Evolutionary conservation across 2,888 invertebrate genomes (phyloP).

Genomic region (Biston stratarius): DNA sequence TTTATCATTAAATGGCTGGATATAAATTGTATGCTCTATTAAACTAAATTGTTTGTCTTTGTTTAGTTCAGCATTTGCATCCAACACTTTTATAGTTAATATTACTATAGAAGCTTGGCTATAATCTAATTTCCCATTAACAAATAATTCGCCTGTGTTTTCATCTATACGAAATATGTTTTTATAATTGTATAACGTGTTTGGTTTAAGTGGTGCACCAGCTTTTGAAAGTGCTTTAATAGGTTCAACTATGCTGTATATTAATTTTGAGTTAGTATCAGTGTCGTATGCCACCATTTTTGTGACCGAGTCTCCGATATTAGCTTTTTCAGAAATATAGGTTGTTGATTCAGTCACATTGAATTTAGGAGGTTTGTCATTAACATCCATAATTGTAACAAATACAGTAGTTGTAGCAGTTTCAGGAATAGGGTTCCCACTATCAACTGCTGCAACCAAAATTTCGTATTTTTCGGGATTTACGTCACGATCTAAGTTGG

Average conservation of each 20-base stretch:
- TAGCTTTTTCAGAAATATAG: conserved; percentile 90
- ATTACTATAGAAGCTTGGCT: conserved; percentile 91
- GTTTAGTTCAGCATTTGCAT: conserved; percentile 89
- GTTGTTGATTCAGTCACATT: conserved; percentile 88
- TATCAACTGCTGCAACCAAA: conserved; percentile 91
- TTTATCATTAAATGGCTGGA: conserved; percentile 92
- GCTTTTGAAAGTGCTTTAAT: conserved; percentile 91
- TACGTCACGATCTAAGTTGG: conserved; percentile 89
- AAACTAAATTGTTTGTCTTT: conserved; percentile 88
- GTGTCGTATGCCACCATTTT: conserved; percentile 90
- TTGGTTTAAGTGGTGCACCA: conserved; percentile 89
- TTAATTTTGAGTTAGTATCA: conserved; percentile 89
- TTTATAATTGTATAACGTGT: conserved; percentile 88
- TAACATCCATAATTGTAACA: conserved; percentile 91
- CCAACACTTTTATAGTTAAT: conserved; percentile 89
- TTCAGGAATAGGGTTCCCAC: conserved; percentile 90
- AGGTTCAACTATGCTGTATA: conserved; percentile 89
- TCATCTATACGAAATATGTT: conserved; percentile 90
- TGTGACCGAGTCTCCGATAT: conserved; percentile 87
- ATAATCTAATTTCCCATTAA: conserved; percentile 89
- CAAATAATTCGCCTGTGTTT: conserved; percentile 89
- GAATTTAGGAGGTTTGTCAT: conserved; percentile 93
- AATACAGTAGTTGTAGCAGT: conserved; percentile 92
- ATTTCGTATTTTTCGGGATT: conserved; percentile 90
- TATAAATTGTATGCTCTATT: conserved; percentile 91